Conservation (phyloP, 2,797 vertebrate genomes). For the Lepus townsendii region DNA sequence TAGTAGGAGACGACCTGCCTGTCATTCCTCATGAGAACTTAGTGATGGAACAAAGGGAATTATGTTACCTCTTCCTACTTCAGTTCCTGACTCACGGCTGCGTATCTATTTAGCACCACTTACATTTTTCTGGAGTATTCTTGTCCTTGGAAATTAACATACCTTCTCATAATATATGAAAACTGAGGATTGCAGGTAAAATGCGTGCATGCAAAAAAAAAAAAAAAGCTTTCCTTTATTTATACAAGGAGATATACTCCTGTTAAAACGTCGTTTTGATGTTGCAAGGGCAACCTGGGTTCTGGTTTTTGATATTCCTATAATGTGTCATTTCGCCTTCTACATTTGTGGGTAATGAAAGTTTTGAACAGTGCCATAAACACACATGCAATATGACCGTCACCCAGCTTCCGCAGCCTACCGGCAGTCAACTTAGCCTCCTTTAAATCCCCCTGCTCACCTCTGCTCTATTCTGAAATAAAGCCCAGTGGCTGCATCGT, state of each 20-base stretch:
- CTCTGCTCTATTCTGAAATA: slow-evolving; percentile 8
- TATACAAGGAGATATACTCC: neutral
- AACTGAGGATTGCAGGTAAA: slow-evolving; percentile 43
- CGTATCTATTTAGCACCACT: slow-evolving; percentile 52
- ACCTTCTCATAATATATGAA: slow-evolving; percentile 56
- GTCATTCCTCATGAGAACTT: slow-evolving; percentile 57
- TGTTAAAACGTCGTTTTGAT: slow-evolving; percentile 12
- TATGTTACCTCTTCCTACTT: slow-evolving; percentile 63
- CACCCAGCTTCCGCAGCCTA: neutral
- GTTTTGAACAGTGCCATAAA: slow-evolving; percentile 2
- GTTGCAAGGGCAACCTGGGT: neutral
- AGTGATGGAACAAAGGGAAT: slow-evolving; percentile 1
- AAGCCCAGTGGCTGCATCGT: neutral
- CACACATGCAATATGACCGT: neutral
- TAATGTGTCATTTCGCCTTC: slow-evolving; percentile 25
- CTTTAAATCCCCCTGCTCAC: neutral
- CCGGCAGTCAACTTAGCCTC: neutral
- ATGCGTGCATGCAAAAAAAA: neutral
- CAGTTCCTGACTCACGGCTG: slow-evolving; percentile 72
- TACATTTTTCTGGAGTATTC: slow-evolving; percentile 34
- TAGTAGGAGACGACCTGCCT: slow-evolving; percentile 48
- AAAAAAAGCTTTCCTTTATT: neutral
- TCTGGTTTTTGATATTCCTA: neutral
- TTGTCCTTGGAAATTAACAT: slow-evolving; percentile 39
- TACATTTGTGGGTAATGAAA: slow-evolving; percentile 4